phyloP scores from a whole-genome alignment of 92 coral and sea anemone species.

The Palythoa heliodiscus region DNA sequence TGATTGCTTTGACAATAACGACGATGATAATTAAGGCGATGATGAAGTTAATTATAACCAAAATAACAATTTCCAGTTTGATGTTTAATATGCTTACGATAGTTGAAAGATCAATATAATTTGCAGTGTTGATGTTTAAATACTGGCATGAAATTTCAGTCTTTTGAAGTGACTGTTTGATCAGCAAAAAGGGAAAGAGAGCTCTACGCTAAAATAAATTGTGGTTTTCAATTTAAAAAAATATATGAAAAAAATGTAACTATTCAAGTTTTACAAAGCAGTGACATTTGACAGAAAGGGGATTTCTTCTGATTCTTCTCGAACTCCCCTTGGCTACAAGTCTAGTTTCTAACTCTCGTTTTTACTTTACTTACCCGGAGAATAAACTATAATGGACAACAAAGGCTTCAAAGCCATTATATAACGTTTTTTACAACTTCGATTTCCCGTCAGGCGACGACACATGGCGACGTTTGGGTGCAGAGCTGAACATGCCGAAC shows the following conservation, averaged over 20 bases:
- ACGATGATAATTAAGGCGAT: not conserved
- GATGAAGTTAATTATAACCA: not conserved
- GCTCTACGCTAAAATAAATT: too few species aligned
- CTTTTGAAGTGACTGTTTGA: too few species aligned
- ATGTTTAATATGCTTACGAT: not conserved
- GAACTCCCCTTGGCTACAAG: too few species aligned
- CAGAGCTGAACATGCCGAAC: slow-evolving; percentile 46
- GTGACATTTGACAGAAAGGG: too few species aligned
- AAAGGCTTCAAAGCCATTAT: not conserved
- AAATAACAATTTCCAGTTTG: not conserved
- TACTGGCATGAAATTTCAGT: too few species aligned
- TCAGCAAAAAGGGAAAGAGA: too few species aligned
- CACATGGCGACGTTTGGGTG: slow-evolving; percentile 71
- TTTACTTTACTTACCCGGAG: not conserved
- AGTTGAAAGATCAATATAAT: not conserved
- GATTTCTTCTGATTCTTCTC: too few species aligned
- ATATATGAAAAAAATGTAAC: too few species aligned
- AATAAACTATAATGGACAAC: not conserved
- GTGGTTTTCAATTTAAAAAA: too few species aligned
- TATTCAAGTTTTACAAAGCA: too few species aligned
- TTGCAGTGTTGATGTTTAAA: too few species aligned
- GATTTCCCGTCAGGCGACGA: slow-evolving; percentile 57
- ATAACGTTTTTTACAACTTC: not conserved
- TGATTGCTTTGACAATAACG: not conserved
- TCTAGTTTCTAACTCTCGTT: too few species aligned